Conservation (phyloP, 2,113 vertebrate species). For the Empidonax traillii region DNA sequence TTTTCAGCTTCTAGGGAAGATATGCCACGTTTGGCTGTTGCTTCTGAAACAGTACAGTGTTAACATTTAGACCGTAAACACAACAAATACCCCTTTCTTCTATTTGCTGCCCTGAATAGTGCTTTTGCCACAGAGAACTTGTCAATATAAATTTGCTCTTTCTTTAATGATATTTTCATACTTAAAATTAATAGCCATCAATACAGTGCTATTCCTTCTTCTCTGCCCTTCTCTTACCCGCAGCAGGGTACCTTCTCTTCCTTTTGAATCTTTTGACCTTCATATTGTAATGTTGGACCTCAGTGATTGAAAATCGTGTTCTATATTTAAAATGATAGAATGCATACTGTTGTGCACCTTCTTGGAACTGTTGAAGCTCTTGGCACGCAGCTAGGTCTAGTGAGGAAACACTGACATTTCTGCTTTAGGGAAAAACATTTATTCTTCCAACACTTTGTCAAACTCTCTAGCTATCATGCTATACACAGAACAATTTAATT, state of each 20-base stretch:
- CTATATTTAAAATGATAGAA: background rate
- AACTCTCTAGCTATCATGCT: conserved; percentile 10
- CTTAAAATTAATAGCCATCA: background rate
- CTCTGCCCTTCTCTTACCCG: background rate
- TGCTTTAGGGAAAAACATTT: conserved; percentile 56
- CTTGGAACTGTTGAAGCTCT: conserved; percentile 18
- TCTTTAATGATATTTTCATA: background rate
- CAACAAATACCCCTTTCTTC: background rate
- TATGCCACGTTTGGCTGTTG: background rate
- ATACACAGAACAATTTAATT: conserved; percentile 38
- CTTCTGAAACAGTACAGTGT: background rate
- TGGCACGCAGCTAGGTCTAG: conserved; percentile 25
- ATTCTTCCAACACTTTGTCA: conserved; percentile 54
- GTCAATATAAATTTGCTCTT: background rate
- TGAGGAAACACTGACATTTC: conserved; percentile 47
- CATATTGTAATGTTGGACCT: background rate
- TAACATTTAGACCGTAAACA: background rate
- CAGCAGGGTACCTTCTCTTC: background rate
- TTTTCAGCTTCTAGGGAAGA: background rate
- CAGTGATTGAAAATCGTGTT: background rate
- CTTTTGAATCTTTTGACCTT: background rate
- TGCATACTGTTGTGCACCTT: background rate
- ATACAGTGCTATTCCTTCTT: background rate
- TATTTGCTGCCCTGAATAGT: background rate
- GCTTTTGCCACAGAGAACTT: background rate